These are phyloP conservation scores for Phaonia tiefii DNA, from an alignment of 2,888 invertebrate species.

Conservation along the genomic window DNA sequence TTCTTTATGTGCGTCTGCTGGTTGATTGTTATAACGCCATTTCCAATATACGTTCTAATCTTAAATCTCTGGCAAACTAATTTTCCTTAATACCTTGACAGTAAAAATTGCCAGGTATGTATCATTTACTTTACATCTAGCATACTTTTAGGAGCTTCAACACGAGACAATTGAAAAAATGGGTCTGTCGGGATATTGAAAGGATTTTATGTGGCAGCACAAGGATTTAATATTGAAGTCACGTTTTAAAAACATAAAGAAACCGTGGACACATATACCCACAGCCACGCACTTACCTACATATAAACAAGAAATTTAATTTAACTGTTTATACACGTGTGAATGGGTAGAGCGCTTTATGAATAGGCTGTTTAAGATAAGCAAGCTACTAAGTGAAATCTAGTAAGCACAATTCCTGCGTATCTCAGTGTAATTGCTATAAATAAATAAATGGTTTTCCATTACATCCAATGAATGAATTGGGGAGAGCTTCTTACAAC, in stretches of 20 bases:
- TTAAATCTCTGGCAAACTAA: slow-evolving; percentile 76
- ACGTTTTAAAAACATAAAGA: slow-evolving; percentile 58
- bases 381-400: too few relatives aligned
- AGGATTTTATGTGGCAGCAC: background rate
- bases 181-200: background rate
- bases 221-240: slow-evolving; percentile 55
- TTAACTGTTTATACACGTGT: too few relatives aligned
- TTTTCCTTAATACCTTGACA: slow-evolving; percentile 79
- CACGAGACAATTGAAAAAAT: slow-evolving; percentile 17
- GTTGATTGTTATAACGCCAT: slow-evolving; percentile 65
- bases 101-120: slow-evolving; percentile 76
- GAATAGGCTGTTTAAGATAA: too few relatives aligned
- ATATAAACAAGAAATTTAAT: too few relatives aligned
- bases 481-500: too few relatives aligned
- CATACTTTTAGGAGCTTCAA: slow-evolving; percentile 64
- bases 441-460: too few relatives aligned
- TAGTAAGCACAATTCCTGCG: too few relatives aligned
- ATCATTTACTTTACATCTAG: slow-evolving; percentile 61
- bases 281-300: too few relatives aligned
- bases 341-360: too few relatives aligned
- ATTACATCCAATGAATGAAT: too few relatives aligned
- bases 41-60: slow-evolving; percentile 71
- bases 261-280: too few relatives aligned
- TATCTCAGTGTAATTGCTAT: too few relatives aligned
- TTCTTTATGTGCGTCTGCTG: background rate